These are phyloP conservation scores for Mormyrus proboscirostris DNA, from an alignment of 2,797 vertebrate species.

Conservation along the genomic window DNA sequence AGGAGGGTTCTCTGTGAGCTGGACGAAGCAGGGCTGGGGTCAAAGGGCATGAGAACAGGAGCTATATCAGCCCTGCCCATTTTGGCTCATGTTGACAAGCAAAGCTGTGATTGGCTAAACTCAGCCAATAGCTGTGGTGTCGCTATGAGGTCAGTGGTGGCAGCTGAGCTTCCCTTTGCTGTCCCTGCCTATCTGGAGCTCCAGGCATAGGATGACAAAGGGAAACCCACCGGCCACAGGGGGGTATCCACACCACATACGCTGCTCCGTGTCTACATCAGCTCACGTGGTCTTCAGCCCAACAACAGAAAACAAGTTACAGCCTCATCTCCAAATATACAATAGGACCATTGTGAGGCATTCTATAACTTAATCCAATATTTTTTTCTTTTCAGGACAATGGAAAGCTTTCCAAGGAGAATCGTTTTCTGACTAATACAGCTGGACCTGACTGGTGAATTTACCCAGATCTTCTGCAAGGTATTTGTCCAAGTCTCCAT, in stretches of 20 bases:
- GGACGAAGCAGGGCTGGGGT: not conserved
- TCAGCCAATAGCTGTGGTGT: not conserved
- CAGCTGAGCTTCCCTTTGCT: slow-evolving; percentile 97
- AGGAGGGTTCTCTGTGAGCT: not conserved
- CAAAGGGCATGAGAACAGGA: not conserved
- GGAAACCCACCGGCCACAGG: slow-evolving; percentile 93
- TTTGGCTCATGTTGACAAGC: not conserved
- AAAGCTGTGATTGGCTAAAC: not conserved
- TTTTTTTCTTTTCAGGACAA: not conserved
- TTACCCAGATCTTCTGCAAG: not conserved
- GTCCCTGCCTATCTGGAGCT: slow-evolving; percentile 88
- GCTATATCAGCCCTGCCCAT: not conserved
- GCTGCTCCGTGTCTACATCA: not conserved
- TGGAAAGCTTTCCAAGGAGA: not conserved
- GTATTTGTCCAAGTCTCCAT: not conserved
- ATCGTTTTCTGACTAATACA: not conserved
- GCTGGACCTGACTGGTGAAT: not conserved
- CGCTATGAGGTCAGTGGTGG: slow-evolving; percentile 69
- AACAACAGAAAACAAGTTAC: not conserved
- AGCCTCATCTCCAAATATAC: not conserved
- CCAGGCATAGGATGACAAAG: slow-evolving; percentile 99
- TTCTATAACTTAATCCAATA: not conserved
- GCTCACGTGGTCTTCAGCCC: not conserved
- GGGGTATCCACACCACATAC: slow-evolving; percentile 21
- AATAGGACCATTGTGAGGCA: not conserved